Conservation (phyloP, 2,888 invertebrate genomes). For the Temnothorax unifasciatus region DNA sequence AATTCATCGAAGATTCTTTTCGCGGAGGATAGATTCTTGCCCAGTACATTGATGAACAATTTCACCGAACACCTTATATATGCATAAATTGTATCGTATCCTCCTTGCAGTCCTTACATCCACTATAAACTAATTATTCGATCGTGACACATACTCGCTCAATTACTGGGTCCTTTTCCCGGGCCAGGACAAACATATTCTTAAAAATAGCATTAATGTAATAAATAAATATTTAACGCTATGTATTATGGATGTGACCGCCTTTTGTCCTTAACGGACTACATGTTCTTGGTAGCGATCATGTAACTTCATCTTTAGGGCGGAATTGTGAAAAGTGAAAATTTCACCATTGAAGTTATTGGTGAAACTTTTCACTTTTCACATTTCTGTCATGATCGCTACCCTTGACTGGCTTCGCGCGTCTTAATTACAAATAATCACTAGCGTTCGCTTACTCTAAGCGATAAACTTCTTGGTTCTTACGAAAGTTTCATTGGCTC, state of each 20-base stretch:
- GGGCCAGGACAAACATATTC: background rate
- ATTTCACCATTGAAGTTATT: too few species aligned
- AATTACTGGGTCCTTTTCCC: background rate
- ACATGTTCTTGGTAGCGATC: background rate
- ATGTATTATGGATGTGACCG: background rate
- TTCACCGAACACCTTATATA: background rate
- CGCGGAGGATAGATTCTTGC: background rate
- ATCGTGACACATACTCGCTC: background rate
- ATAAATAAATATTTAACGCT: conserved; percentile 48
- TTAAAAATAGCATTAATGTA: conserved; percentile 39
- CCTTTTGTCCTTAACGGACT: background rate
- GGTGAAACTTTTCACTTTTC: too few species aligned
- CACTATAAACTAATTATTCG: background rate
- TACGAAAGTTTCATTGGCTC: conserved; percentile 34
- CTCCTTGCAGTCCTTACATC: background rate
- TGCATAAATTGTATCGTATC: background rate
- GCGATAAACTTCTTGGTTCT: conserved; percentile 31
- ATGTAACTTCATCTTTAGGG: too few species aligned
- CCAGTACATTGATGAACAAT: background rate
- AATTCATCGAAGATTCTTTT: conserved; percentile 8
- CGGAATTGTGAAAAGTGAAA: too few species aligned
- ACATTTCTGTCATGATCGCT: too few species aligned
- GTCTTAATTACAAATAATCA: conserved; percentile 13
- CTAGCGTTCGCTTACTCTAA: conserved; percentile 29
- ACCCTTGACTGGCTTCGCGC: conserved; percentile 37